These are phyloP conservation scores for Hypanus sabinus DNA, from an alignment of 2,113 vertebrate species.

Conservation along the genomic window DNA sequence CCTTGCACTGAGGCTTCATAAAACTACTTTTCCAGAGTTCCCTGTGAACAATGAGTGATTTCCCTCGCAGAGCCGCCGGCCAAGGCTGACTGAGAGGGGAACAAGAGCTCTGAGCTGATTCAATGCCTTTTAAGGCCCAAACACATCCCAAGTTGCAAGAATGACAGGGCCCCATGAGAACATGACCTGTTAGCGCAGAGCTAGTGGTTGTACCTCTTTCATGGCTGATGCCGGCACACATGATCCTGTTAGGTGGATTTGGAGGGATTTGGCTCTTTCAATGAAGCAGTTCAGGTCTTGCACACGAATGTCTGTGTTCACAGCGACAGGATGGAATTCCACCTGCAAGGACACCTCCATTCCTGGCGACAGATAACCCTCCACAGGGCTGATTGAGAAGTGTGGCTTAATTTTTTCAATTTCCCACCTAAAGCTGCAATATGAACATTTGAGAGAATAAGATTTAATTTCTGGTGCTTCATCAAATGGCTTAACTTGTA, in stretches of 20 bases:
- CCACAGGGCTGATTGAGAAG: constrained; percentile 63
- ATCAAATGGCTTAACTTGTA: neutral
- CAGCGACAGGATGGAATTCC: constrained; percentile 61
- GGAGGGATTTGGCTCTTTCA: constrained; percentile 55
- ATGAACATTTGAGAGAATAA: constrained; percentile 40
- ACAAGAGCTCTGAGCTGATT: neutral
- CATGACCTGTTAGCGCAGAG: too few relatives aligned
- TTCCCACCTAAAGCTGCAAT: constrained; percentile 76
- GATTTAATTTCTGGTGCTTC: neutral
- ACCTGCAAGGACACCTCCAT: constrained; percentile 63
- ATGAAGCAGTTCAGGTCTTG: constrained; percentile 65
- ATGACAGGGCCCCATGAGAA: neutral
- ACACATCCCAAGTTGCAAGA: neutral
- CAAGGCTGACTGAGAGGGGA: neutral
- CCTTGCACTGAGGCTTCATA: neutral
- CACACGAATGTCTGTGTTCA: constrained; percentile 55
- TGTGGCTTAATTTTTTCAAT: constrained; percentile 55
- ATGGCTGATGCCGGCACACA: constrained; percentile 53
- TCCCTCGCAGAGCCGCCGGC: too few relatives aligned
- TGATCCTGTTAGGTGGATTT: constrained; percentile 64
- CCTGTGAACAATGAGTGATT: neutral
- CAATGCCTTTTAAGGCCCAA: neutral
- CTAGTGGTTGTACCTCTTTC: constrained; percentile 62
- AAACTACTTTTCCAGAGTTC: neutral
- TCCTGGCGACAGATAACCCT: constrained; percentile 69